Percentiles rank a stretch among this genome's conserved stretches.
phyloP scores from a whole-genome alignment of 2,797 vertebrate genomes.

The Poeciliopsis paucimaculata region DNA sequence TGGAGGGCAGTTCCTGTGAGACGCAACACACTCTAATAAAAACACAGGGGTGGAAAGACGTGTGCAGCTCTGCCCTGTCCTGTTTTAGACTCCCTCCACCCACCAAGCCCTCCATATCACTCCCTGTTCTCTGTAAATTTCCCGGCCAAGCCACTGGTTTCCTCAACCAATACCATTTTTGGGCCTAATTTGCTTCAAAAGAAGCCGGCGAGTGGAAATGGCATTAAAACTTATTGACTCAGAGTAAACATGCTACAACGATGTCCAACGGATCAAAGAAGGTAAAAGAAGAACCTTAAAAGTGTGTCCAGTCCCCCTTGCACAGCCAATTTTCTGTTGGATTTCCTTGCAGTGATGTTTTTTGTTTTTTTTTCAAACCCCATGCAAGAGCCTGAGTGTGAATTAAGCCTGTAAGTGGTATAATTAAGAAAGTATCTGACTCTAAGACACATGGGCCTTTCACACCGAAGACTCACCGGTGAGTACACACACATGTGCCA shows the following conservation, averaged over 20 bases:
- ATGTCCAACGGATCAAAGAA: conserved; percentile 59
- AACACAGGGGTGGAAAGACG: conserved; percentile 71
- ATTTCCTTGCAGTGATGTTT: conserved; percentile 66
- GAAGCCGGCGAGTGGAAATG: conserved; percentile 14
- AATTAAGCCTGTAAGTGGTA: conserved; percentile 79
- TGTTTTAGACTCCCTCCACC: conserved; percentile 51
- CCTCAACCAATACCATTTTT: conserved; percentile 52
- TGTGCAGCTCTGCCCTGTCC: conserved; percentile 59
- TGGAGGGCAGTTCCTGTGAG: conserved; percentile 75
- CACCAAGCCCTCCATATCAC: conserved; percentile 20
- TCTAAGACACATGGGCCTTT: conserved; percentile 77
- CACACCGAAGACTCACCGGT: conserved; percentile 55
- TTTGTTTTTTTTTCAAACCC: conserved; percentile 63
- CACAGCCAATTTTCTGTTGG: conserved; percentile 79
- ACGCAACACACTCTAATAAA: conserved; percentile 63
- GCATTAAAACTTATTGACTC: conserved; percentile 28
- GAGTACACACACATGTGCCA: conserved; percentile 74
- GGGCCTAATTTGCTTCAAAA: conserved; percentile 30
- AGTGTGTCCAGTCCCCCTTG: conserved; percentile 41
- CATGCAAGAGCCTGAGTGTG: conserved; percentile 75
- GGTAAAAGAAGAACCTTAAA: conserved; percentile 45
- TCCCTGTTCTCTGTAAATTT: conserved; percentile 25
- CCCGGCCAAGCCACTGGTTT: conserved; percentile 35
- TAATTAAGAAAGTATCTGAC: conserved; percentile 77
- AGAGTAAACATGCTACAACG: conserved; percentile 43